Conservation (phyloP, 2,113 vertebrate genomes). For the Ceyx margarethae region DNA sequence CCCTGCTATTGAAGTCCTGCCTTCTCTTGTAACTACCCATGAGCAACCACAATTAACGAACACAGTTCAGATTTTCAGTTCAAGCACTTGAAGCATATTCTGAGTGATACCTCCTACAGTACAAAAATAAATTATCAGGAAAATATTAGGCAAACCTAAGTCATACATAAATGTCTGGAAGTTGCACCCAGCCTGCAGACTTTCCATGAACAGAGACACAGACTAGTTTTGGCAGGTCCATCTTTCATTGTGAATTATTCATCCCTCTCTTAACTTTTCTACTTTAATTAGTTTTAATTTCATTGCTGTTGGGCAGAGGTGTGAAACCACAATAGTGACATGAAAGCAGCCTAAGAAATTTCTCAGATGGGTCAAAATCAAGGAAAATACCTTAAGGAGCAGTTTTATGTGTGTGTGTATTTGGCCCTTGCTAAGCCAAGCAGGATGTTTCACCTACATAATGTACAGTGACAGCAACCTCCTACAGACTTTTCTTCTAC, state of each 20-base stretch:
- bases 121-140: not conserved
- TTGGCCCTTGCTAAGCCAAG: not conserved
- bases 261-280: not conserved
- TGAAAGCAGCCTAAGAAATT: not conserved
- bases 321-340: constrained; percentile 19
- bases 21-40: not conserved
- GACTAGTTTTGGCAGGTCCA: not conserved
- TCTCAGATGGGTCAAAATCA: not conserved
- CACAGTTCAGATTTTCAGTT: not conserved
- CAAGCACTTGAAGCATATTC: not conserved
- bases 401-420: not conserved
- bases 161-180: constrained; percentile 20
- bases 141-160: not conserved
- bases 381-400: not conserved
- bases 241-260: constrained; percentile 27
- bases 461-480: not conserved
- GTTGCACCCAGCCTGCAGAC: not conserved
- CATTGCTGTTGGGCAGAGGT: not conserved
- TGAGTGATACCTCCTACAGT: not conserved
- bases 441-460: not conserved
- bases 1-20: not conserved
- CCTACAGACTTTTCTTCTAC: not conserved
- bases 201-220: not conserved
- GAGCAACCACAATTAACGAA: not conserved
- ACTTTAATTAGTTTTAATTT: constrained; percentile 32